Evolutionary conservation across 30 jellyfish, hydroid and myxozoan species (phyloP).

Genomic region (Hydractinia symbiolongicarpus): DNA sequence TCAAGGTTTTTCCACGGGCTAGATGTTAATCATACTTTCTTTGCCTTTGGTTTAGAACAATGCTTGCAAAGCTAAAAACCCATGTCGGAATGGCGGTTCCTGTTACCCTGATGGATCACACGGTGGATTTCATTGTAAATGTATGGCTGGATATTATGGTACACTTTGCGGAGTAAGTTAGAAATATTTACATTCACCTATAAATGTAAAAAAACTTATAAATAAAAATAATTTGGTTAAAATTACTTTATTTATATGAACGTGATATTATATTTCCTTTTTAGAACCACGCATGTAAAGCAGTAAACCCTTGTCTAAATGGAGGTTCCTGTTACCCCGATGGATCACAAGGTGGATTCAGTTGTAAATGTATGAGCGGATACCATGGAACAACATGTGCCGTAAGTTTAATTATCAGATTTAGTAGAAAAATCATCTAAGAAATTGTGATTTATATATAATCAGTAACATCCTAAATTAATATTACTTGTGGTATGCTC

Average conservation of each 20-base stretch:
- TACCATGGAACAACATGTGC: slow-evolving; percentile 38
- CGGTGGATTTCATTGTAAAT: slow-evolving; percentile 53
- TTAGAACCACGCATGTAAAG: slow-evolving; percentile 6
- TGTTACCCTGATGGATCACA: slow-evolving; percentile 34
- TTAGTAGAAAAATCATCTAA: too few species aligned
- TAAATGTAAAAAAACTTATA: too few species aligned
- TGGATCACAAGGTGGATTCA: slow-evolving; percentile 49
- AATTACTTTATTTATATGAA: too few species aligned
- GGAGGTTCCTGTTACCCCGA: slow-evolving; percentile 50
- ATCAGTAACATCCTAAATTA: too few species aligned
- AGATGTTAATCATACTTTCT: background rate
- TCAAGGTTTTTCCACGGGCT: background rate
- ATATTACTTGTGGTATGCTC: background rate
- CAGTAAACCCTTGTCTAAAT: slow-evolving; percentile 71
- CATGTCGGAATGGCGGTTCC: slow-evolving; percentile 65
- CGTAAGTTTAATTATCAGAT: background rate
- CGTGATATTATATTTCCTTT: background rate
- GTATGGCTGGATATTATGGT: slow-evolving; percentile 60
- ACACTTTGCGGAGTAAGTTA: slow-evolving; percentile 47
- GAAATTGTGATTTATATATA: too few species aligned
- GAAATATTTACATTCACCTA: too few species aligned
- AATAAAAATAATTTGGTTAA: too few species aligned
- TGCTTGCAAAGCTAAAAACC: slow-evolving; percentile 48
- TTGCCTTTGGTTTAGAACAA: background rate
- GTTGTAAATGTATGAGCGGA: slow-evolving; percentile 64